Percentiles rank a stretch among this genome's conserved stretches.
Conservation (phyloP, 2,113 vertebrate species). For the Rhinopithecus roxellana region DNA sequence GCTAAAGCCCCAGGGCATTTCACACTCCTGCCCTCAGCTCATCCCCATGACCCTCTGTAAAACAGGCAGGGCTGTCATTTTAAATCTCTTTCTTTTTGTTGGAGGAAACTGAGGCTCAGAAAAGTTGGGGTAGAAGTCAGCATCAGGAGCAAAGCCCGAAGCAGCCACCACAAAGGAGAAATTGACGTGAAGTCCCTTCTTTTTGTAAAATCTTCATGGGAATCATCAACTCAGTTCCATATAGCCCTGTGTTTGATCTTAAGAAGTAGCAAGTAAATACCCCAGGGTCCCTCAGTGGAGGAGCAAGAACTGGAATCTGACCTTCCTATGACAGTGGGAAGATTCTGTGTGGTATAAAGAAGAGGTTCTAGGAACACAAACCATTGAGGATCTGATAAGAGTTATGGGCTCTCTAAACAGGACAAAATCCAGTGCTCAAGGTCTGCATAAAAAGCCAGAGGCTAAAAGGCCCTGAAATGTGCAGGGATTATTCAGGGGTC, state of each 20-base stretch:
- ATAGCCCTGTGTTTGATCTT: background rate
- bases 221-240: background rate
- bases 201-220: background rate
- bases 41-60: background rate
- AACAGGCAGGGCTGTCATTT: background rate
- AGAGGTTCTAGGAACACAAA: background rate
- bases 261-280: background rate
- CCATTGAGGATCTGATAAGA: background rate
- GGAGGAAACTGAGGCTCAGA: background rate
- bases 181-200: background rate
- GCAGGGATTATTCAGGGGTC: background rate
- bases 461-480: background rate
- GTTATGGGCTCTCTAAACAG: background rate
- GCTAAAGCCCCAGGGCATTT: background rate
- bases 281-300: background rate
- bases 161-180: background rate
- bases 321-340: background rate
- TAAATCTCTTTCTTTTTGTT: background rate
- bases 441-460: background rate
- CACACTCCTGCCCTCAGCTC: background rate
- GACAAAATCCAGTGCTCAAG: background rate
- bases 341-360: background rate
- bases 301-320: background rate
- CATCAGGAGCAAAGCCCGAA: background rate
- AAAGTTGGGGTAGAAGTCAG: background rate